Evolutionary conservation across 2,797 vertebrate genomes (phyloP).

Genomic region (Ataeniobius toweri): DNA sequence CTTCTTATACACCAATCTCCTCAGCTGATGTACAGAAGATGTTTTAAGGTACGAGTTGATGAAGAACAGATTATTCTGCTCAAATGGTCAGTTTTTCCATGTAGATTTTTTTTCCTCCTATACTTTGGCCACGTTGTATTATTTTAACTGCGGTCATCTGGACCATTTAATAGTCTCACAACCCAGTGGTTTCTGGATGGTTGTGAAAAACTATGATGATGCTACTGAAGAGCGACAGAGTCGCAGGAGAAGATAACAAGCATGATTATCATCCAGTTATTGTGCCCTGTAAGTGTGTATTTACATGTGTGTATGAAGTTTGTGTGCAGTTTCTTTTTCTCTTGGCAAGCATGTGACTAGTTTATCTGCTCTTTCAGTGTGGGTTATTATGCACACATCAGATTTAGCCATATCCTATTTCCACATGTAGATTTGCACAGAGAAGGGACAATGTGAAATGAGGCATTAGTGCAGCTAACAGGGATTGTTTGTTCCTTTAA

Average conservation of each 20-base stretch:
- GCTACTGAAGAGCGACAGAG: constrained; percentile 72
- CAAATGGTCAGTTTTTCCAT: constrained; percentile 52
- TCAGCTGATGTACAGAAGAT: constrained; percentile 75
- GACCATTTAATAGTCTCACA: constrained; percentile 68
- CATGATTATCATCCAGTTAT: constrained; percentile 27
- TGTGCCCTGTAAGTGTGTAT: constrained; percentile 63
- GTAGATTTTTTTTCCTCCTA: constrained; percentile 39
- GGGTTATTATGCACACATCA: constrained; percentile 72
- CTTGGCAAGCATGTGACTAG: constrained; percentile 67
- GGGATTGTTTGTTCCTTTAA: constrained; percentile 63
- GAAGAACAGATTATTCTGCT: constrained; percentile 46
- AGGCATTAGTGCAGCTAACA: constrained; percentile 88
- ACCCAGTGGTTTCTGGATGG: constrained; percentile 58
- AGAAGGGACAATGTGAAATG: constrained; percentile 89
- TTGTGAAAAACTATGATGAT: constrained; percentile 63
- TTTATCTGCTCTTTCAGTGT: constrained; percentile 65
- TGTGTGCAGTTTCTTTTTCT: constrained; percentile 26
- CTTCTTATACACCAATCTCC: constrained; percentile 66
- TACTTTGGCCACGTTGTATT: constrained; percentile 57
- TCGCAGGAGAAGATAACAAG: constrained; percentile 50
- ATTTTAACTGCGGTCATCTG: constrained; percentile 55
- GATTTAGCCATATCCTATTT: constrained; percentile 87
- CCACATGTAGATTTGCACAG: constrained; percentile 94
- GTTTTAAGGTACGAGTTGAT: constrained; percentile 63
- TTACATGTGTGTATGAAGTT: constrained; percentile 59